A percentile compares a stretch with the other conserved stretches of the same genome.
These are phyloP conservation scores for Enteromius anoplus DNA, from an alignment of 2,797 vertebrate genomes.

Conservation along the genomic window DNA sequence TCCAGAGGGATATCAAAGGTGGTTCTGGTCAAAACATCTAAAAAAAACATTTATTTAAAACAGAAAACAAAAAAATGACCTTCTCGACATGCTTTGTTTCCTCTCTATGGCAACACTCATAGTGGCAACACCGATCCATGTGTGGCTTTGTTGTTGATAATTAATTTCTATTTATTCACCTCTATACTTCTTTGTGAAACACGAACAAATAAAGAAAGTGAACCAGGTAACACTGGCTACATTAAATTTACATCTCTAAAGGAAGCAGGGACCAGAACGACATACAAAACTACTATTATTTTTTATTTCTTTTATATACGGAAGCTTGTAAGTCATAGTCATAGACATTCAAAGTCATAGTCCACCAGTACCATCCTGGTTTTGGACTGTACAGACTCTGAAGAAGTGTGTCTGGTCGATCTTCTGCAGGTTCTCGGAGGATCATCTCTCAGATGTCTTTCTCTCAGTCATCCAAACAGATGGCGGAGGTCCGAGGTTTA, in stretches of 20 bases:
- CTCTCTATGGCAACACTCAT: constrained; percentile 20
- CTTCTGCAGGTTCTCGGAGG: not conserved
- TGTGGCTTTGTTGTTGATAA: constrained; percentile 24
- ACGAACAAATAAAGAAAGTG: not conserved
- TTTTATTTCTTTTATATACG: not conserved
- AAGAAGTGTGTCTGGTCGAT: not conserved
- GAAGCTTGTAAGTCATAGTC: not conserved
- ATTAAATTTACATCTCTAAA: not conserved
- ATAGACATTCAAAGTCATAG: not conserved
- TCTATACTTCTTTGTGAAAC: constrained; percentile 2
- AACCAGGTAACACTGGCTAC: not conserved
- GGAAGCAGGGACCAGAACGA: not conserved
- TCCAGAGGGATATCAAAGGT: constrained; percentile 1
- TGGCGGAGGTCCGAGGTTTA: not conserved
- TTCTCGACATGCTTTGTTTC: not conserved
- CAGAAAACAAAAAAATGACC: not conserved
- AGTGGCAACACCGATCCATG: constrained; percentile 2
- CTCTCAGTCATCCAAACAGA: constrained; percentile 6
- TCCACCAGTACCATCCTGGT: not conserved
- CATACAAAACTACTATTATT: not conserved
- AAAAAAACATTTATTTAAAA: constrained; percentile 10
- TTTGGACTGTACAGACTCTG: not conserved
- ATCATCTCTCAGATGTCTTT: constrained; percentile 9
- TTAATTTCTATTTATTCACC: constrained; percentile 17
- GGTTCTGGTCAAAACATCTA: constrained; percentile 21